Conservation (phyloP, 37 sponge, comb jelly and placozoan genomes). For the Spongia lamella region DNA sequence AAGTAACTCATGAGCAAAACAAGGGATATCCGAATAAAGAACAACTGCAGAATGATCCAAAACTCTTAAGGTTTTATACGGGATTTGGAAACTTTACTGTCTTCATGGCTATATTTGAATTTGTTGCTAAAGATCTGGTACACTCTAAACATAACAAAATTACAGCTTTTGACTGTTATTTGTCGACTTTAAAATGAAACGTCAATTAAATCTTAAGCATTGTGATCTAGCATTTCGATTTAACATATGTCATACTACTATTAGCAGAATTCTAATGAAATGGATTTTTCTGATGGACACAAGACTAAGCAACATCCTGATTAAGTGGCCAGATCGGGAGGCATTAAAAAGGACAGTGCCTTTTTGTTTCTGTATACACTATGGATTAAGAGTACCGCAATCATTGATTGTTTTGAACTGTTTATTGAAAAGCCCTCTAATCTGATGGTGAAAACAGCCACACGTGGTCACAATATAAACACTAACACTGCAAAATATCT, state of each 20-base stretch:
- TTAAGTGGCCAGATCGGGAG: too few species aligned
- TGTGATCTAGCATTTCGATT: conserved; percentile 27
- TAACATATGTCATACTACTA: conserved; percentile 23
- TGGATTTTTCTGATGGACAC: conserved; percentile 21
- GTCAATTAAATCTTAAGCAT: conserved; percentile 23
- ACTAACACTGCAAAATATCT: conserved; percentile 46
- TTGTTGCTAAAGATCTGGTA: conserved; percentile 21
- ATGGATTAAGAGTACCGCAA: not conserved
- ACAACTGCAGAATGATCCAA: conserved; percentile 16
- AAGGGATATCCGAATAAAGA: conserved; percentile 28
- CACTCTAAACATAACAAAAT: not conserved
- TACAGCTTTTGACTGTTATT: conserved; percentile 9
- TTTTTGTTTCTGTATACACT: too few species aligned
- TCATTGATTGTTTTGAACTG: too few species aligned
- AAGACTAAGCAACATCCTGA: not conserved
- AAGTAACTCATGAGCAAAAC: conserved; percentile 1
- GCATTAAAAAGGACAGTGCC: too few species aligned
- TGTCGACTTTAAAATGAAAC: conserved; percentile 47
- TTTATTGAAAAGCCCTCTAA: conserved; percentile 32
- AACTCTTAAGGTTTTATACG: conserved; percentile 37
- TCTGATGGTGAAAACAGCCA: conserved; percentile 25
- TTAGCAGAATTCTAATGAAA: conserved; percentile 1
- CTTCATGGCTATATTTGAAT: conserved; percentile 23
- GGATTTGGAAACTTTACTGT: conserved; percentile 34
- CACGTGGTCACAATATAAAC: conserved; percentile 39